A percentile compares a stretch with the other conserved stretches of the same genome.
phyloP scores from a whole-genome alignment of 1,140 invertebrate species.

The Thalassaphorura encarpata region DNA sequence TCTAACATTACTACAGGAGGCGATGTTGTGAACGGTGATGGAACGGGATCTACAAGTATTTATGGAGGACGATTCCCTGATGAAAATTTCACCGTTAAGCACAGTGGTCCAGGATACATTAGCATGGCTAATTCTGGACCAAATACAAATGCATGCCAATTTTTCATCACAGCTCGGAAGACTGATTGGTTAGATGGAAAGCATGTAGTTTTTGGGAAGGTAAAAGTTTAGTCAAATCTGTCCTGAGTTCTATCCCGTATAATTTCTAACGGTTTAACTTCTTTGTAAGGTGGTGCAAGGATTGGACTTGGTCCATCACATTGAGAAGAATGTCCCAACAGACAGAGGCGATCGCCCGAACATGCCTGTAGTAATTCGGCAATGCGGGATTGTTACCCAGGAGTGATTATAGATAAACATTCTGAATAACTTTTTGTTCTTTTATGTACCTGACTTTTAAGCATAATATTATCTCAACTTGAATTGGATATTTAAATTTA shows the following conservation, averaged over 20 bases:
- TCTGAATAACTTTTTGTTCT: no score
- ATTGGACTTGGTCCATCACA: constrained; percentile 70
- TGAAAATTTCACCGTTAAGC: constrained; percentile 85
- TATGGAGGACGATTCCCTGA: constrained; percentile 87
- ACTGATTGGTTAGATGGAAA: constrained; percentile 86
- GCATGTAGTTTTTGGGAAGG: constrained; percentile 91
- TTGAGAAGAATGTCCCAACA: constrained; percentile 49
- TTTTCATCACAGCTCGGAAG: constrained; percentile 83
- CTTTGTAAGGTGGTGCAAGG: constrained; percentile 60
- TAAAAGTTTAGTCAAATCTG: constrained; percentile 38
- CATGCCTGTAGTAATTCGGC: neutral
- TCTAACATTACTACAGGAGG: constrained; percentile 47
- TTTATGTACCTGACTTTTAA: no score
- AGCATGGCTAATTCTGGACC: constrained; percentile 85
- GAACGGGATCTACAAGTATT: constrained; percentile 69
- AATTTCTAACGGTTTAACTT: neutral
- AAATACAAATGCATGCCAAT: constrained; percentile 67
- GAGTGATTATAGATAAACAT: no score
- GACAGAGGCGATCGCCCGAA: neutral
- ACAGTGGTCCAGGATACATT: constrained; percentile 60
- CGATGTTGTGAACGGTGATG: constrained; percentile 65
- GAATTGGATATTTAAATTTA: no score
- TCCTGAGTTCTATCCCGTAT: neutral
- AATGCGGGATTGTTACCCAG: neutral
- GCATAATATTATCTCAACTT: no score